A percentile compares a stretch with the other conserved stretches of the same genome.
phyloP scores from a whole-genome alignment of 2,797 vertebrate genomes.

The Pantherophis vulpinus region DNA sequence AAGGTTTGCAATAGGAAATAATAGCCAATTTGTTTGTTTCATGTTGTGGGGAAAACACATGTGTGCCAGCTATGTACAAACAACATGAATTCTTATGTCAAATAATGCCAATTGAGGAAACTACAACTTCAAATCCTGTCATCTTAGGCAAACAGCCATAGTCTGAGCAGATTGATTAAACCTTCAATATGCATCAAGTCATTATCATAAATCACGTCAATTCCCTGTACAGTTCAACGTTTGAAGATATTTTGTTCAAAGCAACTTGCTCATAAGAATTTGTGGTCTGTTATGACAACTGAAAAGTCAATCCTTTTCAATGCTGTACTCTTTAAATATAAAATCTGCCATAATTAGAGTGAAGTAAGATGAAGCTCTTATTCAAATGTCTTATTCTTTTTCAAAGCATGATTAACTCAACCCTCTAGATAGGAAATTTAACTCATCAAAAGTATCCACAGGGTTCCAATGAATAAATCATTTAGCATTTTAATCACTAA shows the following conservation, averaged over 20 bases:
- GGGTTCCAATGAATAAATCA: constrained; percentile 36
- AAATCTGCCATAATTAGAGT: constrained; percentile 5
- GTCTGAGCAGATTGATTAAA: background rate
- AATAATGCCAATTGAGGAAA: background rate
- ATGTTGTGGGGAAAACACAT: background rate
- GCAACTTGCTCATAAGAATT: background rate
- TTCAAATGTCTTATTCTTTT: constrained; percentile 28
- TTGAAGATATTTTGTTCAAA: background rate
- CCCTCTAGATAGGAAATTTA: constrained; percentile 27
- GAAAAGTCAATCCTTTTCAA: background rate
- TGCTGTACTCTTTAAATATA: background rate
- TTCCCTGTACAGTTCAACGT: background rate
- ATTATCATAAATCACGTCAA: background rate
- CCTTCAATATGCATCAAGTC: background rate
- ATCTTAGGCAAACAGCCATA: background rate
- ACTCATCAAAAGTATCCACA: constrained; percentile 27
- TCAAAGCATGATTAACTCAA: constrained; percentile 46
- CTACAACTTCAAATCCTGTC: background rate
- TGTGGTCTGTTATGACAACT: background rate
- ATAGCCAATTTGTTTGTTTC: background rate
- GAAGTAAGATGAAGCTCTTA: background rate
- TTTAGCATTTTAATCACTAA: constrained; percentile 43
- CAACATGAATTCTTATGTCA: background rate
- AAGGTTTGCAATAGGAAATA: background rate
- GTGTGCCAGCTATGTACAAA: background rate